Conservation (phyloP, 2,113 vertebrate species). For the Equus przewalskii region DNA sequence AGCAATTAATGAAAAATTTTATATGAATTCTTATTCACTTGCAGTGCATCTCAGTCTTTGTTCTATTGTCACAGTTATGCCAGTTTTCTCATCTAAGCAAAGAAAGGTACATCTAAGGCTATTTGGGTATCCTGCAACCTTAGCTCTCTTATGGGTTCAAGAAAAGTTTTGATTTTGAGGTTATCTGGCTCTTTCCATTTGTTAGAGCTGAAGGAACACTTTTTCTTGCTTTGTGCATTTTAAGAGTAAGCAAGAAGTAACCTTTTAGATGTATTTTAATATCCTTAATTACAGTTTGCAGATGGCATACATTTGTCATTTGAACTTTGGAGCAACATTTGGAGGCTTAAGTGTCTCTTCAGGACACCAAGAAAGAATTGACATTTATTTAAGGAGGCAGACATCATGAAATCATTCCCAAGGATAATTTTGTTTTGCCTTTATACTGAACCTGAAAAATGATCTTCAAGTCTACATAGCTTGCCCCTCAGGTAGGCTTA, state of each 20-base stretch:
- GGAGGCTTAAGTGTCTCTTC: conserved; percentile 75
- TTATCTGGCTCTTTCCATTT: background rate
- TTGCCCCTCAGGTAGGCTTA: background rate
- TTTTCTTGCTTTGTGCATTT: conserved; percentile 51
- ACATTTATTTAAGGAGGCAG: conserved; percentile 74
- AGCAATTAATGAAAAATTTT: background rate
- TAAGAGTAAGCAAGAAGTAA: conserved; percentile 71
- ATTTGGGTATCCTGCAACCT: background rate
- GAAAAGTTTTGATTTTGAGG: conserved; percentile 36
- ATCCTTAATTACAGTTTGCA: conserved; percentile 78
- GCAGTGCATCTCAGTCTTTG: background rate
- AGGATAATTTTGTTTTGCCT: conserved; percentile 67
- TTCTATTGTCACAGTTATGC: background rate
- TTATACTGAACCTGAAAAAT: conserved; percentile 51
- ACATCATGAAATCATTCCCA: conserved; percentile 69
- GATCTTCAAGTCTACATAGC: background rate
- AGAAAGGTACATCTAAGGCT: background rate
- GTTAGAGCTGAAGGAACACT: conserved; percentile 40
- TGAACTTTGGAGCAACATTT: conserved; percentile 82
- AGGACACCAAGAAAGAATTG: conserved; percentile 74
- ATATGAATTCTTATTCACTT: background rate
- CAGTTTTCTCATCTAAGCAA: background rate
- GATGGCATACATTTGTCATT: conserved; percentile 80
- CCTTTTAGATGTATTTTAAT: conserved; percentile 79
- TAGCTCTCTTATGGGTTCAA: background rate